Evolutionary conservation across 2,113 vertebrate species (phyloP).

Genomic region (Hemibagrus wyckioides): DNA sequence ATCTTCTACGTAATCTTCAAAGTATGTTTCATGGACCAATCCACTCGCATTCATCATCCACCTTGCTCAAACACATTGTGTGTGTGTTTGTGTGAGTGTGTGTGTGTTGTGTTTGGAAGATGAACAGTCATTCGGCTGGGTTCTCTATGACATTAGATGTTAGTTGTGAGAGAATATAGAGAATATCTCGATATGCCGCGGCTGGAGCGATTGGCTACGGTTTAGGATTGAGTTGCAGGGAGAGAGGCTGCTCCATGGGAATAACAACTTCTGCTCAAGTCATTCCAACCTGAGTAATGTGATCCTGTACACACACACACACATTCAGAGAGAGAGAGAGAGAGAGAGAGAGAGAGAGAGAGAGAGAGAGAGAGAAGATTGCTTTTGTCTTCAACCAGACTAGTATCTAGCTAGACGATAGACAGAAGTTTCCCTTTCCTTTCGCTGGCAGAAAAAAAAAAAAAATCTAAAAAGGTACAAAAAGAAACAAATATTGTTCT

Average conservation of each 20-base stretch:
- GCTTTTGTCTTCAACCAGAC: conserved; percentile 71
- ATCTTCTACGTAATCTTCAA: neutral
- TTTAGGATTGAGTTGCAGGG: conserved; percentile 78
- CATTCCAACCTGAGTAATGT: conserved; percentile 79
- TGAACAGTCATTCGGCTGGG: conserved; percentile 39
- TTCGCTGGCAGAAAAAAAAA: neutral
- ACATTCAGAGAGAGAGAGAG: conserved; percentile 60
- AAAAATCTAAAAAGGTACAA: conserved; percentile 2
- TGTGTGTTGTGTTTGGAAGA: conserved; percentile 57
- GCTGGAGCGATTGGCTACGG: conserved; percentile 70
- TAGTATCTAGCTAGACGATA: conserved; percentile 50
- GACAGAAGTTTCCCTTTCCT: neutral
- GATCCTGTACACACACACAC: conserved; percentile 58
- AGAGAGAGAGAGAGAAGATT: conserved; percentile 68
- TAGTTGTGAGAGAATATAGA: conserved; percentile 59
- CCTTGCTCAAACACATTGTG: conserved; percentile 17
- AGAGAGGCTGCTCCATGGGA: conserved; percentile 73
- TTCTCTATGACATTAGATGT: conserved; percentile 59
- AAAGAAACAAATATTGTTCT: conserved; percentile 30
- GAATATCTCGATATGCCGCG: conserved; percentile 73
- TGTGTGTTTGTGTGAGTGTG: conserved; percentile 13
- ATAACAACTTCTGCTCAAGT: conserved; percentile 77
- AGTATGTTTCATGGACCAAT: conserved; percentile 28
- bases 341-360: conserved; percentile 57
- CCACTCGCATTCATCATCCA: conserved; percentile 14